Evolutionary conservation across 2,888 invertebrate species (phyloP), one percentile per base, ranked within the genome.

Genomic region (Drosophila kuntzei): DNA sequence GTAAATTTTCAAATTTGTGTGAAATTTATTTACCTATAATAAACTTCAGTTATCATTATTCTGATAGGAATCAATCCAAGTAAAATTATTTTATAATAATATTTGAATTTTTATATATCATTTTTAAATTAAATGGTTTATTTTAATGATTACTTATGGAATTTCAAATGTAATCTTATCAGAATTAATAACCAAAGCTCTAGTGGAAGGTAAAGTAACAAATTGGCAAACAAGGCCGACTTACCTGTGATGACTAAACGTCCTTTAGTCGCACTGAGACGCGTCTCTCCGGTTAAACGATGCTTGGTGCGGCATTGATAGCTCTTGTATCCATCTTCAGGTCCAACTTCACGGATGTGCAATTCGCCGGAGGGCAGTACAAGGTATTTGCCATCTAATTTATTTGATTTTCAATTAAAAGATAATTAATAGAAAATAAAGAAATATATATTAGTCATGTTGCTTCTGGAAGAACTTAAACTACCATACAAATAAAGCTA

Each of bases 261-360:
- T 93, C 98, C 98, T 92, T 98, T 98, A 64, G 98, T 98, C 59
- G 98, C 98, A 87, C 98, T 98, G 80, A 98, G 93, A 91, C 97
- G 94, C 61, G 98, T 98, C 94, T 98, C 98, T 80, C 97, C 98
- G 81, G 98, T 98, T 59, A 98, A 94, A 89, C 97, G 95, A 92
- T 98, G 98, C 92, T 97, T 97, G 66, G 98, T 98, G 86, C 98
- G 95, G 92, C 98, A 98, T 93, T 98, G 97, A 92, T 98, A 98
- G 69, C 97, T 96, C 93, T 97, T 97, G 93, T 97, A 97, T 73
- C 97, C 97, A 93, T 98, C 98, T 92, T 97, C 97, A 74, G 97
- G 97, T 92, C 97, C 97, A 71, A 98, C 98, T 94, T 98, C 97
- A 90, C 97, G 95, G 89, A 98, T 98, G 93, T 98, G 98, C 76